These are phyloP conservation scores for Ochotona princeps DNA, from an alignment of 2,113 vertebrate species.

Conservation along the genomic window DNA sequence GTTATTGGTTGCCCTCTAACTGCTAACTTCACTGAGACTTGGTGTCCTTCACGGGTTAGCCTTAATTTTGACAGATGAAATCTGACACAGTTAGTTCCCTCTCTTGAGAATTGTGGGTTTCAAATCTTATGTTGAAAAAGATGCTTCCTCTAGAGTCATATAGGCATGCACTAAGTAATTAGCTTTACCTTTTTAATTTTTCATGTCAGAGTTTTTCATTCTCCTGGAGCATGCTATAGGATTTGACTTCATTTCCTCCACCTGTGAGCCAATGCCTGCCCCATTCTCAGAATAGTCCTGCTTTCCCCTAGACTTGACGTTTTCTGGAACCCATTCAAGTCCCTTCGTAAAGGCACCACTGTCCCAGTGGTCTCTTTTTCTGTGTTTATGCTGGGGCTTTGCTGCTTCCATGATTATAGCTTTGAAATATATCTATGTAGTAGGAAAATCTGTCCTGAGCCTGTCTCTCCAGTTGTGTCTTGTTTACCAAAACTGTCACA, in stretches of 20 bases:
- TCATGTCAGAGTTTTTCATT: neutral
- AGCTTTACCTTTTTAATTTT: slow-evolving; percentile 8
- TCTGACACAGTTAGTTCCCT: neutral
- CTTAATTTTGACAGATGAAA: neutral
- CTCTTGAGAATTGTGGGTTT: neutral
- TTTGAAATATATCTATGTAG: neutral
- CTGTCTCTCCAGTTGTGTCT: neutral
- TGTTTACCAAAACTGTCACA: neutral
- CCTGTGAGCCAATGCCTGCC: neutral
- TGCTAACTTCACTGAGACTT: neutral
- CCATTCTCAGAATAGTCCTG: neutral
- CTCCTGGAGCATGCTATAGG: neutral
- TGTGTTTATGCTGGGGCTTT: neutral
- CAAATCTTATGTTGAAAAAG: slow-evolving; percentile 1
- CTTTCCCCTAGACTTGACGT: neutral
- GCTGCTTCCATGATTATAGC: neutral
- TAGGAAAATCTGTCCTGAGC: neutral
- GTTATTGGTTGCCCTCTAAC: neutral
- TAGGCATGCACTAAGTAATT: neutral
- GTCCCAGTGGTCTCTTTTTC: neutral
- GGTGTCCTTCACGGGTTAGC: neutral
- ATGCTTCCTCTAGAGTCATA: neutral
- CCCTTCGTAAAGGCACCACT: neutral
- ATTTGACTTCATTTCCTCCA: neutral
- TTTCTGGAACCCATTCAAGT: neutral